These are phyloP conservation scores for Epiperipatus broadwayi DNA, from an alignment of 2,888 invertebrate genomes.

Conservation along the genomic window DNA sequence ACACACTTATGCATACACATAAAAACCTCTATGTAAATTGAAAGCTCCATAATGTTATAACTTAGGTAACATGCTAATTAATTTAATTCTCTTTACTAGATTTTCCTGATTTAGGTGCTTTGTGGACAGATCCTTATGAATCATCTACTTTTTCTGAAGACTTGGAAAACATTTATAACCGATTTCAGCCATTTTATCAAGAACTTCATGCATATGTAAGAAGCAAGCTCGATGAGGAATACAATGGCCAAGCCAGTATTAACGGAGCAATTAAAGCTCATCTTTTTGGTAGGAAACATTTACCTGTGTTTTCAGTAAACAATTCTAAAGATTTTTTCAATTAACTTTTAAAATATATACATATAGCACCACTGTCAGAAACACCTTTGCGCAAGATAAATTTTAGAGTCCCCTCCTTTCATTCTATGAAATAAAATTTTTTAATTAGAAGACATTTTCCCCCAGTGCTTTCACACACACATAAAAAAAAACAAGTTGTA, in stretches of 20 bases:
- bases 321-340: background rate
- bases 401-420: too few species aligned
- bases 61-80: too few species aligned
- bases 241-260: conserved; percentile 18
- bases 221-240: conserved; percentile 21
- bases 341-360: background rate
- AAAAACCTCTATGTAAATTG: too few species aligned
- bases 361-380: conserved; percentile 21
- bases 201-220: conserved; percentile 24
- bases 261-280: conserved; percentile 25
- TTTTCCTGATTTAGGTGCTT: conserved; percentile 22
- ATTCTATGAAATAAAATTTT: too few species aligned
- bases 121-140: conserved; percentile 25
- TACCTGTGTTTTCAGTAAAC: conserved; percentile 1
- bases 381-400: too few species aligned
- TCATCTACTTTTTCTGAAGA: conserved; percentile 16
- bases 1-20: too few species aligned
- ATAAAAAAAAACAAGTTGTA: too few species aligned
- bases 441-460: too few species aligned
- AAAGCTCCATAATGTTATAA: too few species aligned
- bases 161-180: conserved; percentile 19
- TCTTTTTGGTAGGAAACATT: conserved; percentile 21
- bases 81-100: conserved; percentile 13
- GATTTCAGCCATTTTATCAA: conserved; percentile 22
- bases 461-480: too few species aligned